Conservation (phyloP, 2,797 vertebrate species). For the Chiloscyllium punctatum region DNA sequence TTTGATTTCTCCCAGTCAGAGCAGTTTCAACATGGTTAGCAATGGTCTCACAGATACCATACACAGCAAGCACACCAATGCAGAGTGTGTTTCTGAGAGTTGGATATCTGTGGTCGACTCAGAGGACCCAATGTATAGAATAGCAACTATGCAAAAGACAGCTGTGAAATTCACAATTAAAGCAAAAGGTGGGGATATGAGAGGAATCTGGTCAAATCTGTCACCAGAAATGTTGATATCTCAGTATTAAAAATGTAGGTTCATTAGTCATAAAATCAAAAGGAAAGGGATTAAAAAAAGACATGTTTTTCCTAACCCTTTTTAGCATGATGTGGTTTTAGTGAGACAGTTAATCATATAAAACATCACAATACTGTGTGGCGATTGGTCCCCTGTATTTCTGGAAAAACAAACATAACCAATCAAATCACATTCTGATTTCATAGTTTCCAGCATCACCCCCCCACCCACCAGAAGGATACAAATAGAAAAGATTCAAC, state of each 20-base stretch:
- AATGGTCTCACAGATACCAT: constrained; percentile 22
- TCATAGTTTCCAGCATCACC: background rate
- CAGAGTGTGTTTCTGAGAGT: background rate
- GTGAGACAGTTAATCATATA: constrained; percentile 37
- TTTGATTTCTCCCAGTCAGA: constrained; percentile 32
- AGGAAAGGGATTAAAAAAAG: background rate
- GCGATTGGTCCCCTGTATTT: constrained; percentile 39
- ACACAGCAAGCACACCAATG: constrained; percentile 32
- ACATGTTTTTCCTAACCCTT: constrained; percentile 35
- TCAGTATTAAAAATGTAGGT: constrained; percentile 30
- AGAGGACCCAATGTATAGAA: constrained; percentile 21
- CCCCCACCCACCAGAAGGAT: background rate
- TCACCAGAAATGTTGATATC: constrained; percentile 10
- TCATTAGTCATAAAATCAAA: constrained; percentile 37
- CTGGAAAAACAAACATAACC: constrained; percentile 39
- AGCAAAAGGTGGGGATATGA: constrained; percentile 27
- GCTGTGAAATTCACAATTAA: constrained; percentile 24
- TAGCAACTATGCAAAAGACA: constrained; percentile 32
- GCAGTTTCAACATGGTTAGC: constrained; percentile 27
- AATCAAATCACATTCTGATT: constrained; percentile 37
- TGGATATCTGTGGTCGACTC: constrained; percentile 15
- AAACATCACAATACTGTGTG: constrained; percentile 36
- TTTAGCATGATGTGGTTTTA: constrained; percentile 36
- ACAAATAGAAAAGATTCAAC: constrained; percentile 7
- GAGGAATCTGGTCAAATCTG: background rate